Base-by-base conservation (phyloP, 2,113 vertebrate species). In the Alces alces region DNA sequence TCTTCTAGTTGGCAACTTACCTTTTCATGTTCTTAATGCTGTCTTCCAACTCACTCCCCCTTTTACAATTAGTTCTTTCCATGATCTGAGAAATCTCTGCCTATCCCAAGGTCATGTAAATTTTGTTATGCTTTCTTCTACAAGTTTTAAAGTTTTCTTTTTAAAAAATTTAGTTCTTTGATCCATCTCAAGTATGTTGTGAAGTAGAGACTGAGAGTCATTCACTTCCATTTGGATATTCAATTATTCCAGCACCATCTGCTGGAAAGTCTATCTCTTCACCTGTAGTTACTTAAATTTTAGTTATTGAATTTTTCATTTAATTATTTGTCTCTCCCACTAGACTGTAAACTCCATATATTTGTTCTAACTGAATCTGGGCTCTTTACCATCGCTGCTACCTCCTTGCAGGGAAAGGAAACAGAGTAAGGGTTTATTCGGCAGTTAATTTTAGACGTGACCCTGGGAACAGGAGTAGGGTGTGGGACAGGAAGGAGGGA, bases 211-310 rank as follows among this genome's bases (percentile, higher is more conserved):
- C 23, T 84, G 84, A 89, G 23, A 92, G 55, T 23, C 15, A 57
- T 19, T 95, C 52, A 33, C 30, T 89, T 92, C 54, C 86, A 23
- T 58, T 61, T 66, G 25, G 66, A 64, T 61, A 54, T 78, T 84
- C 25, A 66, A 11, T 84, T 95, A 87, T 92, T 91, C 52, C 6
- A 92, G 80, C 11, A 73, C 39, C 39, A 43, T 82, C 50, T 84
- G 76, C 96, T 97, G 89, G 80, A 86, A 96, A 95, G 6, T 93
- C 30, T 82, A 10, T 52, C 39, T 4, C 5, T 95, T 94, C 25
- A 64, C 33, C 36, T 95, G 28, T 43, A 92, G 28, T 61, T 84
- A 70, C 79, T 95, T 86, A 97, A 13, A 92, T 89, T 95, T 58
- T 85, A 39, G n/a, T 73, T 80, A 36, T 4, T 79, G 15, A 17